These are phyloP conservation scores for Hydraecia micacea DNA, from an alignment of 2,888 invertebrate genomes.

Conservation along the genomic window DNA sequence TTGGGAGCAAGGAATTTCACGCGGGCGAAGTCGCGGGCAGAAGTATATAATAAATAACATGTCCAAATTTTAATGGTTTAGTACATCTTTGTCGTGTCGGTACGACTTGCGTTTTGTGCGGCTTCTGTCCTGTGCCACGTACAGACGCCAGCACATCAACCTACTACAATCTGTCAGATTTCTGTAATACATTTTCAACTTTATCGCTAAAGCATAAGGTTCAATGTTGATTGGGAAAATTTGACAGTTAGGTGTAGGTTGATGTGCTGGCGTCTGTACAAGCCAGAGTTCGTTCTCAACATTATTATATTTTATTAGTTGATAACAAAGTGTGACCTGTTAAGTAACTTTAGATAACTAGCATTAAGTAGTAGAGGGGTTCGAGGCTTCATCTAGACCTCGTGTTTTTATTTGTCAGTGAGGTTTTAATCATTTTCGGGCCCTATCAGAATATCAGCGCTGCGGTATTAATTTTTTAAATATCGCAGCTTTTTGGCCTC, in stretches of 20 bases:
- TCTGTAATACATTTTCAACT: too few species aligned
- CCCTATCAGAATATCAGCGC: too few species aligned
- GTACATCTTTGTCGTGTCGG: background rate
- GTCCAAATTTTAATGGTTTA: background rate
- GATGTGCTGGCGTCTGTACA: too few species aligned
- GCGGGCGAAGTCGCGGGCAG: too few species aligned
- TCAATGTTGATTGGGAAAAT: too few species aligned
- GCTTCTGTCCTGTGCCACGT: slow-evolving; percentile 39
- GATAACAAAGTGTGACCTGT: slow-evolving; percentile 10
- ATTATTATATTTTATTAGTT: slow-evolving; percentile 42
- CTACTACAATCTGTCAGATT: too few species aligned
- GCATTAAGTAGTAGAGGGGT: background rate
- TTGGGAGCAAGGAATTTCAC: too few species aligned
- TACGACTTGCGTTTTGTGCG: slow-evolving; percentile 49
- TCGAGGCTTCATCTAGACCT: background rate
- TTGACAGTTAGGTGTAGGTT: too few species aligned
- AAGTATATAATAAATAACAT: background rate
- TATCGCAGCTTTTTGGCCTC: too few species aligned
- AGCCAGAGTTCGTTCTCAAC: slow-evolving; percentile 7
- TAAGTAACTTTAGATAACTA: background rate
- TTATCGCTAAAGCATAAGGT: too few species aligned
- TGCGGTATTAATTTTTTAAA: too few species aligned
- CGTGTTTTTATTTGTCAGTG: background rate
- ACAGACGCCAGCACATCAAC: too few species aligned
- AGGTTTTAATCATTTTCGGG: background rate